phyloP scores from a whole-genome alignment of 2,888 invertebrate genomes.

The Dendrolimus houi region DNA sequence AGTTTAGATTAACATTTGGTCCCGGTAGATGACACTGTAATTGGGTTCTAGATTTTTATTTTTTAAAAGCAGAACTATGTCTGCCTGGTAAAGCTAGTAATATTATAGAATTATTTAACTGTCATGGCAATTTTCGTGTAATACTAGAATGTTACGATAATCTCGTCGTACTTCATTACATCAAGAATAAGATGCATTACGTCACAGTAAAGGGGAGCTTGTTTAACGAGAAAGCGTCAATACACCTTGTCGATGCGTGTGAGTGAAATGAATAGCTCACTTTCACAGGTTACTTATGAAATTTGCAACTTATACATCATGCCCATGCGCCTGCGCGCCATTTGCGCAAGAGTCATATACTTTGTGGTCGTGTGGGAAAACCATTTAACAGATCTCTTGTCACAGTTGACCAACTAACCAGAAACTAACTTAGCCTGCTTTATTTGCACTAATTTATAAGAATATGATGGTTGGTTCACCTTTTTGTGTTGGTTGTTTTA shows the following conservation, averaged over 20 bases:
- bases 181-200: slow-evolving; percentile 18
- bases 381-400: not conserved
- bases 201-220: slow-evolving; percentile 22
- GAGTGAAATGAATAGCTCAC: slow-evolving; percentile 53
- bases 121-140: not conserved
- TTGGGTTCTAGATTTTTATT: too few species aligned
- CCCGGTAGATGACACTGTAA: too few species aligned
- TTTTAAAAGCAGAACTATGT: too few species aligned
- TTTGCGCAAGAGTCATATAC: slow-evolving; percentile 26
- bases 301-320: slow-evolving; percentile 58
- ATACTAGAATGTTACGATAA: not conserved
- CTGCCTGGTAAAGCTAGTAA: too few species aligned
- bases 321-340: slow-evolving; percentile 28
- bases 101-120: too few species aligned
- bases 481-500: too few species aligned
- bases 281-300: slow-evolving; percentile 67
- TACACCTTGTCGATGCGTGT: slow-evolving; percentile 21
- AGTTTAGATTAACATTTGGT: too few species aligned
- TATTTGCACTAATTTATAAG: too few species aligned
- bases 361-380: slow-evolving; percentile 11
- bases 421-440: too few species aligned
- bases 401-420: too few species aligned
- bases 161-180: not conserved
- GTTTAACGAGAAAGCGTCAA: slow-evolving; percentile 32
- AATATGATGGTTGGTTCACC: too few species aligned